Evolutionary conservation across 2,113 vertebrate genomes (phyloP).

Genomic region (Melanerpes formicivorus): DNA sequence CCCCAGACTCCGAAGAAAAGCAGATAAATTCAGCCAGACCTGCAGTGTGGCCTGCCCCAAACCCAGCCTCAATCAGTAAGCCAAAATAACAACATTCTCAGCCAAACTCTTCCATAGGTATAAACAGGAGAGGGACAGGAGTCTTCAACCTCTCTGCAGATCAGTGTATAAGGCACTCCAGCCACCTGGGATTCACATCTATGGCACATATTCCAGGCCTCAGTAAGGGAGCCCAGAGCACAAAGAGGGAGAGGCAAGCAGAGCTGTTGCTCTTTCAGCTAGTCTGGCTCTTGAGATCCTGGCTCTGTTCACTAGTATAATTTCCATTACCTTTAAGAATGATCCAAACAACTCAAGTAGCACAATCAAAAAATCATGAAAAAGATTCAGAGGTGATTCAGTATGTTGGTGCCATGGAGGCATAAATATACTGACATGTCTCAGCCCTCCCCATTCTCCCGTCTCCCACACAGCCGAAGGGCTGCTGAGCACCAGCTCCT

Average conservation of each 20-base stretch:
- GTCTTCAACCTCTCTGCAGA: neutral
- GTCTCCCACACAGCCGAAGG: rapidly evolving
- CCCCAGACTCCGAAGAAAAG: neutral
- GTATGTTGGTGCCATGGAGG: neutral
- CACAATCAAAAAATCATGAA: neutral
- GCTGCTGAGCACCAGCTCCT: neutral
- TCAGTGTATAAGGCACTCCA: neutral
- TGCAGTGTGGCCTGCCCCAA: neutral
- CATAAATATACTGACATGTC: neutral
- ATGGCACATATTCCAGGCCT: neutral
- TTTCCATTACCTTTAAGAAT: slow-evolving; percentile 18
- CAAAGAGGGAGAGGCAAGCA: neutral
- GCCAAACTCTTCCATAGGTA: neutral
- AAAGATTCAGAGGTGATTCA: neutral
- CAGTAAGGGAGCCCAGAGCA: neutral
- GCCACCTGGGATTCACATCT: neutral
- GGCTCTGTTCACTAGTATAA: neutral
- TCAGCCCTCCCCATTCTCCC: neutral
- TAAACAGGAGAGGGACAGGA: neutral
- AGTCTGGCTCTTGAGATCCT: neutral
- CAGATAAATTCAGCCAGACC: neutral
- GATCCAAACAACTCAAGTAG: neutral
- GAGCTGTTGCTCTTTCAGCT: neutral
- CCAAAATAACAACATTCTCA: neutral
- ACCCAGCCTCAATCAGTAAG: neutral